phyloP scores from a whole-genome alignment of 2,888 invertebrate species.

The Cephus rjabovi region DNA sequence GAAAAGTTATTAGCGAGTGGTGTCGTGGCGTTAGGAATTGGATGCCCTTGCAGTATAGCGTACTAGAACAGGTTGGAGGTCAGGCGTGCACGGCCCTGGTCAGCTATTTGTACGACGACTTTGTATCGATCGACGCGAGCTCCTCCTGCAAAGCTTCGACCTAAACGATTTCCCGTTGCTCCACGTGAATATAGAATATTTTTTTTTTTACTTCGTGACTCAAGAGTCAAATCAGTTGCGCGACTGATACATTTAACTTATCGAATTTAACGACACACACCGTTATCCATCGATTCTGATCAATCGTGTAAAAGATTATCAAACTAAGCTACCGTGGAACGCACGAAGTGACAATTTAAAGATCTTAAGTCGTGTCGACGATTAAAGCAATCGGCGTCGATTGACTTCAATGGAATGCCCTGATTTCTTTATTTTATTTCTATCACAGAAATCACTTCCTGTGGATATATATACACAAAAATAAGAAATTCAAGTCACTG shows the following conservation, averaged over 20 bases:
- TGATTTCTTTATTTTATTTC: not conserved
- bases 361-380: not conserved
- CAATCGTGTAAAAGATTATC: not conserved
- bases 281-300: not conserved
- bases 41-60: constrained; percentile 43
- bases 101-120: constrained; percentile 40
- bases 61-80: constrained; percentile 25
- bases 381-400: not conserved
- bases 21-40: constrained; percentile 33
- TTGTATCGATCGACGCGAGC: constrained; percentile 28
- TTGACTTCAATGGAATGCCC: not conserved
- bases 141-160: not conserved
- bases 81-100: constrained; percentile 30
- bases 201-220: not conserved
- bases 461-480: not conserved
- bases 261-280: not conserved
- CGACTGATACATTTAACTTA: not conserved
- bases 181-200: not conserved
- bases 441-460: not conserved
- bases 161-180: not conserved
- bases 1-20: constrained; percentile 34
- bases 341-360: not conserved
- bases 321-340: not conserved
- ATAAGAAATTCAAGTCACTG: not conserved
- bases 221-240: not conserved